phyloP scores from a whole-genome alignment of 2,888 invertebrate species.

The Dusona sp. region DNA sequence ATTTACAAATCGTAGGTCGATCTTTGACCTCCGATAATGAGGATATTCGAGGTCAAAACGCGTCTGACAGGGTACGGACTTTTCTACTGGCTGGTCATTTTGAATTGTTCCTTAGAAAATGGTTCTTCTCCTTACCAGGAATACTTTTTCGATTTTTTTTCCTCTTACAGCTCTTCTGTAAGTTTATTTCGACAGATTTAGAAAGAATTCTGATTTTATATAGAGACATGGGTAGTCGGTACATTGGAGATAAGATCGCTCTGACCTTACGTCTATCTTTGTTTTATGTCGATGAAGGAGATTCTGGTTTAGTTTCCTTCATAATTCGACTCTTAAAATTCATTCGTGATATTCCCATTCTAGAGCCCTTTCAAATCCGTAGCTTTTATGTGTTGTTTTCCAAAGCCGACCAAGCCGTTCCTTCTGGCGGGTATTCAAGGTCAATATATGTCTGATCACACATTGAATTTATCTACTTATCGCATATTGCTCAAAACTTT shows the following conservation, averaged over 20 bases:
- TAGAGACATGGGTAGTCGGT: not conserved
- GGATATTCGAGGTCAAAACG: not conserved
- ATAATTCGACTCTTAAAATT: not conserved
- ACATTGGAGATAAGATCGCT: not conserved
- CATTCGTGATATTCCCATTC: not conserved
- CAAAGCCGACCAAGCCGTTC: not conserved
- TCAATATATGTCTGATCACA: constrained; percentile 16
- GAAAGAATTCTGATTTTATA: not conserved
- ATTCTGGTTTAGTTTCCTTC: not conserved
- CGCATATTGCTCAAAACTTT: not conserved
- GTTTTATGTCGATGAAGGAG: not conserved
- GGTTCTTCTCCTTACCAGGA: not conserved
- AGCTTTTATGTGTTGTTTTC: not conserved
- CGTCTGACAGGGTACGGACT: not conserved
- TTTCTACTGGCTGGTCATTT: not conserved
- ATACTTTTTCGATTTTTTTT: not conserved
- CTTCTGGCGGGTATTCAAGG: constrained; percentile 27
- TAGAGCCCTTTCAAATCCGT: not conserved
- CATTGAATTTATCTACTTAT: constrained; percentile 29
- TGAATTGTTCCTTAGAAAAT: not conserved
- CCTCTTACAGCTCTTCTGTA: not conserved
- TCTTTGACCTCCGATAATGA: not conserved
- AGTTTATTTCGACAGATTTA: not conserved
- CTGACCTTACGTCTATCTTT: not conserved
- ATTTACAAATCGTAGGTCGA: not conserved